Evolutionary conservation across 2,113 vertebrate genomes (phyloP), one percentile per base, ranked within the genome.

Genomic region (Ictalurus furcatus): DNA sequence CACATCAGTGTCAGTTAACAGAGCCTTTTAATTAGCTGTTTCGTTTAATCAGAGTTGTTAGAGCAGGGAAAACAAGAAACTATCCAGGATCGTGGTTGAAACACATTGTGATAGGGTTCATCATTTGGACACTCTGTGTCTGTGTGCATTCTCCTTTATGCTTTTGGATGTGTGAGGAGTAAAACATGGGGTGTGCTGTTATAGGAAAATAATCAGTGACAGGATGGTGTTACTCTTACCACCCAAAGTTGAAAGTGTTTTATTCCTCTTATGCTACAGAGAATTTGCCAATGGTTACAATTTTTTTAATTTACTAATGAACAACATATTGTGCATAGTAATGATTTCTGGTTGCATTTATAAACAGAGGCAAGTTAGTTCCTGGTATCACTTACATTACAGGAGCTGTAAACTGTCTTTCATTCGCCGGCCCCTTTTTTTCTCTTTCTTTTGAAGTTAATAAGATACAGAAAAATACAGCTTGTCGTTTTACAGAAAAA

Each of bases 41-140:
- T 82, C 5, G 54, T 82, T 81, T 82, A 82, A 82, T 59, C 54
- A 82, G n/a, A 14, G 54, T 23, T 59, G n/a, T 59, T 82, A 23
- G 54, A 37, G 21, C 30, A 82, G 19, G 30, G 30, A 37, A 21
- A 30, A 5, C 7, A 37, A 59, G 7, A 34, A 82, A 34, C 17
- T 59, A 34, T 59, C 78, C n/a, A 37, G 30, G 9, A 82, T 21
- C 17, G 1, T 21, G 17, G 17, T 3, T 82, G 54, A 58, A 82
- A 21, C 80, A 1, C 25, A n/a, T 54, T 79, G 48, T 79, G 48
- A 79, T 17, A 28, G 25, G 3, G 30, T 80, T 59, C 52, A 59
- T 34, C n/a, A 34, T 34, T 59, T 37, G 30, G 79, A 30, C 52
- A 58, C n/a, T 23, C 3, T 52, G 23, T 28, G 48, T n/a, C 44